Conservation (phyloP, 2,113 vertebrate species). For the Antidorcas marsupialis region DNA sequence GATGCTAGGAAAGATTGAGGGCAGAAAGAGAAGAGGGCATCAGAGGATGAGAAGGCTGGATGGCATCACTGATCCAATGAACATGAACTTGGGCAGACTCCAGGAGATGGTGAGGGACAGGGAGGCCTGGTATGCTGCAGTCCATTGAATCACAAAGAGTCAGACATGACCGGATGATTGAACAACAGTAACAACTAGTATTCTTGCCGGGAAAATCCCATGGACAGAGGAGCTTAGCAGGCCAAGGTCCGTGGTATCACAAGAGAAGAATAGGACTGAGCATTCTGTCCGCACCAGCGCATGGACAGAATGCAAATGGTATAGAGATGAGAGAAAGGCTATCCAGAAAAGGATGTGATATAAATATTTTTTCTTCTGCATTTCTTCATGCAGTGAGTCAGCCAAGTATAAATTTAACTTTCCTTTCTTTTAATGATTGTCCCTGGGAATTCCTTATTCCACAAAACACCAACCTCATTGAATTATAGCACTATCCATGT, state of each 20-base stretch:
- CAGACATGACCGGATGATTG: not conserved
- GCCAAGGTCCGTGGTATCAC: not conserved
- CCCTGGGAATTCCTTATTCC: slow-evolving; percentile 39
- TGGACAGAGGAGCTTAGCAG: not conserved
- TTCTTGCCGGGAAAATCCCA: not conserved
- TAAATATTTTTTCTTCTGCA: not conserved
- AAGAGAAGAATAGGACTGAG: not conserved
- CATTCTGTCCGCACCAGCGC: not conserved
- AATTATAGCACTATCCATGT: not conserved
- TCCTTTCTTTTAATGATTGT: slow-evolving; percentile 35
- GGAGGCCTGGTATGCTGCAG: not conserved
- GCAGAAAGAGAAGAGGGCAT: not conserved
- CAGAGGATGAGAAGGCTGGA: not conserved
- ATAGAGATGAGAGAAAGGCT: not conserved
- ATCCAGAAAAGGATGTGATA: not conserved
- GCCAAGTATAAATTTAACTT: slow-evolving; percentile 34
- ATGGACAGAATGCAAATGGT: not conserved
- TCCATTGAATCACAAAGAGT: not conserved
- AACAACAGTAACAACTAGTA: not conserved
- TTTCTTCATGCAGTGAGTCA: not conserved
- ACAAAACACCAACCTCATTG: slow-evolving; percentile 48
- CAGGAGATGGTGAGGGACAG: not conserved
- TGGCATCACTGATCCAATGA: not conserved
- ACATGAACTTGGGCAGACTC: not conserved
- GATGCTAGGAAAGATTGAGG: accelerated